These are phyloP conservation scores for Taeniopygia guttata DNA, from an alignment of 2,797 vertebrate genomes.

Conservation along the genomic window DNA sequence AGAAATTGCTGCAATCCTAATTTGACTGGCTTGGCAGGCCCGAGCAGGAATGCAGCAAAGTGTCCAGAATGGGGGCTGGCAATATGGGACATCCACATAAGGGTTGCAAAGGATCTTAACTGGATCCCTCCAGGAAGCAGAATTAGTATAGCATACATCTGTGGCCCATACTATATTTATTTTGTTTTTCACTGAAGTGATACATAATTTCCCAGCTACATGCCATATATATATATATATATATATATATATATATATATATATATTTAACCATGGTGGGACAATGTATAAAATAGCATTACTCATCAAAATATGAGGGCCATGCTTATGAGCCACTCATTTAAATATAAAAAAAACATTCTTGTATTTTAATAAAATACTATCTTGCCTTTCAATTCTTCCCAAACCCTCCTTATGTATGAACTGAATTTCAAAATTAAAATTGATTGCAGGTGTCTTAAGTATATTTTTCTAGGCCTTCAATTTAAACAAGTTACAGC, in stretches of 20 bases:
- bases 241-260: no score
- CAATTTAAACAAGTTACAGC: conserved; percentile 36
- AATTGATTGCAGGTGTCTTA: conserved; percentile 72
- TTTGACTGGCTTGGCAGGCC: not conserved
- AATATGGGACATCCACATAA: not conserved
- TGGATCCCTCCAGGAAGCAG: not conserved
- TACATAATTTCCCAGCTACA: not conserved
- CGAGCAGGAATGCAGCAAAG: not conserved
- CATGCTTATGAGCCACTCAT: not conserved
- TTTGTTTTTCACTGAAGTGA: not conserved
- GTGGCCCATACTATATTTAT: not conserved
- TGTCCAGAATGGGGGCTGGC: not conserved
- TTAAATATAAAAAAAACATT: conserved; percentile 29
- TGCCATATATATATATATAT: not conserved
- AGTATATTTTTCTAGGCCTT: conserved; percentile 50
- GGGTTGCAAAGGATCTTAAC: not conserved
- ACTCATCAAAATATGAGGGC: not conserved
- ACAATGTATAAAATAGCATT: not conserved
- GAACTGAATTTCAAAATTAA: conserved; percentile 53
- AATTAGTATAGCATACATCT: not conserved
- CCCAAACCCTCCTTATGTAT: not conserved
- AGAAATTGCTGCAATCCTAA: not conserved
- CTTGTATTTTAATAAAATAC: not conserved
- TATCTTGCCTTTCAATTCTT: conserved; percentile 30
- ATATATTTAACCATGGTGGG: not conserved